A percentile compares a stretch with the other conserved stretches of the same genome.
These are phyloP conservation scores for Lepeophtheirus nordmannii DNA, from an alignment of 2,888 invertebrate species.

Conservation along the genomic window DNA sequence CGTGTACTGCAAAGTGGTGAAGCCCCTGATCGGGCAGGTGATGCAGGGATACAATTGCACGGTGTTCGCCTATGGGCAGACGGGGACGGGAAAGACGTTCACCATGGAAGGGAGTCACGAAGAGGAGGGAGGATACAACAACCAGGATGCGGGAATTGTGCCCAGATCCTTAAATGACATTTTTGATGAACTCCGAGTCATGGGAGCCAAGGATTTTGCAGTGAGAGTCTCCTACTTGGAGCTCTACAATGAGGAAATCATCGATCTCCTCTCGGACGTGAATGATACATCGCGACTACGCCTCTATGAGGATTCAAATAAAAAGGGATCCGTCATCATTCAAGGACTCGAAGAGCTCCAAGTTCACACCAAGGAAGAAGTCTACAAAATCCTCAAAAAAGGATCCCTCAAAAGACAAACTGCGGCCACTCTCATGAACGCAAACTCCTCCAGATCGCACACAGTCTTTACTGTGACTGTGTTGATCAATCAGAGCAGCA, in stretches of 20 bases:
- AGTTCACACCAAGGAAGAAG: slow-evolving; percentile 64
- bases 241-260: slow-evolving; percentile 88
- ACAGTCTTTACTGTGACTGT: slow-evolving; percentile 88
- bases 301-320: slow-evolving; percentile 56
- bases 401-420: slow-evolving; percentile 74
- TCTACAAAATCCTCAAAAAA: slow-evolving; percentile 69
- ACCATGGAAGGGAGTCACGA: slow-evolving; percentile 71
- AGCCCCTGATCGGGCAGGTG: slow-evolving; percentile 77
- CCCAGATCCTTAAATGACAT: slow-evolving; percentile 77
- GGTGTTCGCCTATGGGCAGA: slow-evolving; percentile 89
- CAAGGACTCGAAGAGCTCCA: slow-evolving; percentile 80
- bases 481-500: slow-evolving; percentile 77
- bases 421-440: slow-evolving; percentile 85
- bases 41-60: slow-evolving; percentile 92
- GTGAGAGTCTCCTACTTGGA: slow-evolving; percentile 85
- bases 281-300: slow-evolving; percentile 45
- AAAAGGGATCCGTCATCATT: slow-evolving; percentile 78
- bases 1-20: slow-evolving; percentile 71
- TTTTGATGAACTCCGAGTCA: slow-evolving; percentile 65
- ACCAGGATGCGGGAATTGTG: slow-evolving; percentile 75
- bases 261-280: slow-evolving; percentile 64
- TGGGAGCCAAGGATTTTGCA: slow-evolving; percentile 44
- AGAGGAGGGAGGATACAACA: slow-evolving; percentile 39
- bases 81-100: slow-evolving; percentile 82
- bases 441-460: slow-evolving; percentile 85